A percentile compares a stretch with the other conserved stretches of the same genome.
These are phyloP conservation scores for Psilopsiagon aymara DNA, from an alignment of 2,113 vertebrate species.

Conservation along the genomic window DNA sequence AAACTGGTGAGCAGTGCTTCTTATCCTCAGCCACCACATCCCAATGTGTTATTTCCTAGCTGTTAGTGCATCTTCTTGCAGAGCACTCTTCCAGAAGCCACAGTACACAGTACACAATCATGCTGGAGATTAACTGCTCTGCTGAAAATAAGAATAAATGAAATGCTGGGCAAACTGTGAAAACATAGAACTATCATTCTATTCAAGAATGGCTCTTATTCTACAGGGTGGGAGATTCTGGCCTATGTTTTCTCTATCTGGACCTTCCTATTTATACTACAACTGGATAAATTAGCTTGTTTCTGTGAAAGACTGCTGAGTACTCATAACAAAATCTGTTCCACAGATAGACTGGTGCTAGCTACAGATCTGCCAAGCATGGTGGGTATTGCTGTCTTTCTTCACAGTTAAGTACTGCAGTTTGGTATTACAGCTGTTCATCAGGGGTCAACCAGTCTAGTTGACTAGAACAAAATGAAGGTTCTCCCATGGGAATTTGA, in stretches of 20 bases:
- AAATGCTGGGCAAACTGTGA: background rate
- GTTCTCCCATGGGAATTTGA: background rate
- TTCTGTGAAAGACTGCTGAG: background rate
- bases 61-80: background rate
- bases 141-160: background rate
- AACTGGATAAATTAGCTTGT: background rate
- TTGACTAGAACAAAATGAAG: background rate
- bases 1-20: background rate
- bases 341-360: background rate
- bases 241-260: background rate
- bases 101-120: background rate
- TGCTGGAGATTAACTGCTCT: background rate
- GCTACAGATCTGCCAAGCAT: background rate
- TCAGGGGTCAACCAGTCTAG: background rate
- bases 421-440: background rate
- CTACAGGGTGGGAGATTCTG: background rate
- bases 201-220: background rate
- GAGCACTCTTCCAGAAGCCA: background rate
- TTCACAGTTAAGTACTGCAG: background rate
- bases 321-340: background rate
- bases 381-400: background rate
- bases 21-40: background rate
- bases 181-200: background rate
- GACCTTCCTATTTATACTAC: background rate
- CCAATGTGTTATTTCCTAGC: background rate